phyloP scores from a whole-genome alignment of 2,113 vertebrate species.

The Cryptoleucopteryx plumbea region DNA sequence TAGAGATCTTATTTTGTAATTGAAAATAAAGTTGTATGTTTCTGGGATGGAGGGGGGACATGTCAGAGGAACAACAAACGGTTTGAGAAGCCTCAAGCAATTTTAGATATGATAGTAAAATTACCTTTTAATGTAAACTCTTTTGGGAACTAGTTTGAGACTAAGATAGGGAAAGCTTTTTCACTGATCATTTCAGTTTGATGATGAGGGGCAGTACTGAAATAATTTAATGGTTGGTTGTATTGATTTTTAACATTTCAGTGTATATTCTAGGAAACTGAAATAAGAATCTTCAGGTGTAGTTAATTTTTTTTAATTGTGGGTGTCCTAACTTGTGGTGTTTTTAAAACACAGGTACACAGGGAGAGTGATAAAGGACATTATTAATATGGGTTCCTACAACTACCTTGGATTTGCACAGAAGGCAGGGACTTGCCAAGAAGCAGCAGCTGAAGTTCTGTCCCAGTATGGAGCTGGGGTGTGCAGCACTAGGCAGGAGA shows the following conservation, averaged over 20 bases:
- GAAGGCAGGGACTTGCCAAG: conserved; percentile 81
- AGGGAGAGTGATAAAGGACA: conserved; percentile 85
- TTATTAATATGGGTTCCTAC: conserved; percentile 98
- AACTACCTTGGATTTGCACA: conserved; percentile 97
- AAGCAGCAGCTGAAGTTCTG: conserved; percentile 78
- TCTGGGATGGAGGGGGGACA: background rate
- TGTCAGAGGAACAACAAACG: background rate
- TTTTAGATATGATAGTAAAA: background rate
- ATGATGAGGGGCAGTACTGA: background rate
- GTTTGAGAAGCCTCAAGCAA: background rate
- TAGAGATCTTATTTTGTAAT: background rate
- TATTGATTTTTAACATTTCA: background rate
- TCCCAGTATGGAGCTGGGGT: conserved; percentile 86
- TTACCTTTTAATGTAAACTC: background rate
- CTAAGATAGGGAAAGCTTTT: background rate
- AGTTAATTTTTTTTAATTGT: background rate
- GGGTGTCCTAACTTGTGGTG: background rate
- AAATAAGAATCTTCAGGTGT: background rate
- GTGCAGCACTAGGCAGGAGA: conserved; percentile 89
- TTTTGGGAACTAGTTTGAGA: background rate
- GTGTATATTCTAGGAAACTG: background rate
- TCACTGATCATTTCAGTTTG: background rate
- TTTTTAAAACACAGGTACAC: conserved; percentile 81
- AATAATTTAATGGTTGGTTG: background rate
- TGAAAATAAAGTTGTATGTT: background rate